Percentiles rank a stretch among this genome's conserved stretches.
Conservation (phyloP, 2,888 invertebrate species). For the Temnothorax rugatulus region DNA sequence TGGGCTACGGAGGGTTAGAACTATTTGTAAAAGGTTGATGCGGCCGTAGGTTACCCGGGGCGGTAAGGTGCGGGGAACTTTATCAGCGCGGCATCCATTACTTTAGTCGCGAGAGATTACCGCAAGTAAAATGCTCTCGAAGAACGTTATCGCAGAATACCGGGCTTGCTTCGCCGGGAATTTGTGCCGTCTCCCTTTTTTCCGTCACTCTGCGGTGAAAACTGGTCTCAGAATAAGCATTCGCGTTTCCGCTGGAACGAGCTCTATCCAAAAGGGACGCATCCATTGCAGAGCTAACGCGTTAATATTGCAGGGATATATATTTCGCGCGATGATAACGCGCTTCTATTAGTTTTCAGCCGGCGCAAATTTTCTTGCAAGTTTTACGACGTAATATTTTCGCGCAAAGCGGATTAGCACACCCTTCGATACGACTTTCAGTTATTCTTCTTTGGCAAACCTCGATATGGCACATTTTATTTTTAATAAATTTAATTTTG, state of each 20-base stretch:
- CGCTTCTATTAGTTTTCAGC: slow-evolving; percentile 19
- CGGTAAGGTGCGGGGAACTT: slow-evolving; percentile 72
- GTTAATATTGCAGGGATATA: slow-evolving; percentile 12
- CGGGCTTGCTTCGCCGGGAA: slow-evolving; percentile 61
- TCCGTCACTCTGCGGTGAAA: slow-evolving; percentile 2
- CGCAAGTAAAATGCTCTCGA: slow-evolving; percentile 70
- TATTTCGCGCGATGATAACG: slow-evolving; percentile 20
- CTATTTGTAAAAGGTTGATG: slow-evolving; percentile 71
- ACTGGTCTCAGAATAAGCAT: slow-evolving; percentile 3
- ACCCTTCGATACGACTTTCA: neutral
- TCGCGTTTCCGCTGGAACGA: neutral
- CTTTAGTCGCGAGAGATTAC: slow-evolving; percentile 80
- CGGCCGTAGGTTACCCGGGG: slow-evolving; percentile 62
- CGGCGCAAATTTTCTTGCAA: neutral
- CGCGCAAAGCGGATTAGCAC: neutral
- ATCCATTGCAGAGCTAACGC: slow-evolving; percentile 18
- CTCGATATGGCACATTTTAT: neutral
- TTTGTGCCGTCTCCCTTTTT: slow-evolving; percentile 58
- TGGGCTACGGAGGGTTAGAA: slow-evolving; percentile 68
- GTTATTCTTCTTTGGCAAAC: neutral
- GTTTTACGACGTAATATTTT: neutral
- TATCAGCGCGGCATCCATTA: slow-evolving; percentile 82
- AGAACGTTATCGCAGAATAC: slow-evolving; percentile 72
- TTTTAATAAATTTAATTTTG: slow-evolving; percentile 17
- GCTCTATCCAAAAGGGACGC: slow-evolving; percentile 28